Base-by-base conservation (phyloP, 2,888 invertebrate genomes). In the Dynastes hyllus region DNA sequence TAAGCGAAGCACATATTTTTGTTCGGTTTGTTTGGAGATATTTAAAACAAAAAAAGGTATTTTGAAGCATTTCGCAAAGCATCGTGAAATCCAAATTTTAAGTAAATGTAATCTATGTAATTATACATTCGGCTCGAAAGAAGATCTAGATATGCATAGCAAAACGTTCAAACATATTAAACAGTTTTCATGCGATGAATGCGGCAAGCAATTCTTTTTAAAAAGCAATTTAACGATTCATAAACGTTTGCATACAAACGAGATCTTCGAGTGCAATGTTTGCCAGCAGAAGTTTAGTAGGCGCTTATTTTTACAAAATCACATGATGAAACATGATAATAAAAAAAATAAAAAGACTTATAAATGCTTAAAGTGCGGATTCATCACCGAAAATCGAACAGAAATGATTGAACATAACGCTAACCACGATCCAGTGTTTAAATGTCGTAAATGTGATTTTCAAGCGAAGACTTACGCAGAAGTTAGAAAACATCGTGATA, bases 51-150 rank as follows among this genome's bases (percentile, higher is more conserved):
- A 69, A 11, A 69, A 51, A 69, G 51, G 69, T 3, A 69, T 69
- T 8, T 27, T 29, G 27, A 69, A 29, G 22, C 69, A 69, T 51
- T 51, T 69, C 11, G 16, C 0, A 11, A 69, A 51, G 27, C 69
- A 69, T 51, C 51, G 69, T 0, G 40, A 69, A 51, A 69, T 69
- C 1, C 13, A 22, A 4, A 22, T 11, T 27, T n/a, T 69, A 13
- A 40, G 51, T 22, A 69, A 69, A 51, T 69, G 69, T 53, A 69
- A 69, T n/a, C n/a, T 69, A 51, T 69, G 69, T 51, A 69, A 69
- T 29, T 69, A 69, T 29, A 69, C 69, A 2, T 69, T 69, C 13
- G 69, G 29, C 6, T 69, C 69, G 27, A 69, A 51, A 29, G 69
- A 69, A 29, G 69, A 69, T 27, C 29, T 69, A 13, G 51, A 69